A percentile compares a stretch with the other conserved stretches of the same genome.
phyloP scores from a whole-genome alignment of 2,113 vertebrate species.

The Tyto alba region DNA sequence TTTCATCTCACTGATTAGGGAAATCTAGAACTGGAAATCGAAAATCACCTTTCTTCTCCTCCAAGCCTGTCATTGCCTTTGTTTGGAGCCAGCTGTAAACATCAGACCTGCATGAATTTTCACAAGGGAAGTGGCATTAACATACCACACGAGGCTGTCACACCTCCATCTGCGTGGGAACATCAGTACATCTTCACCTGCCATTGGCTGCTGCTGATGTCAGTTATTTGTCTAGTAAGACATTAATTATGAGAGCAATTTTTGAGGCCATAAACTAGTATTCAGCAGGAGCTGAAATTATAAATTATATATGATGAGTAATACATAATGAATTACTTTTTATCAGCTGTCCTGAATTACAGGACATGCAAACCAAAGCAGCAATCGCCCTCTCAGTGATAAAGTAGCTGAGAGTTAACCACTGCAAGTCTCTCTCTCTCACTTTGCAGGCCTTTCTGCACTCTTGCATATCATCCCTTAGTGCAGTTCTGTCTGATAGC shows the following conservation, averaged over 20 bases:
- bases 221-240: neutral
- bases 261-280: neutral
- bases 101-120: neutral
- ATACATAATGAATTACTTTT: neutral
- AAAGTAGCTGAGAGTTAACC: neutral
- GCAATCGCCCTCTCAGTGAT: neutral
- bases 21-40: neutral
- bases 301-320: neutral
- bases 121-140: neutral
- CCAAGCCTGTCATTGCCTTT: neutral
- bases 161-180: neutral
- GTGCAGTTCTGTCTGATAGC: neutral
- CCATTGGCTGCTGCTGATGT: neutral
- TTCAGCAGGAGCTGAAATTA: neutral
- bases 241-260: neutral
- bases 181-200: neutral
- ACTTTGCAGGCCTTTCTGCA: neutral
- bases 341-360: neutral
- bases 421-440: neutral
- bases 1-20: neutral
- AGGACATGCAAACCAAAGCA: neutral
- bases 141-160: neutral
- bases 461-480: neutral
- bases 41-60: neutral
- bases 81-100: neutral